These are phyloP conservation scores for Myathropa florea DNA, from an alignment of 2,888 invertebrate genomes.

Conservation along the genomic window DNA sequence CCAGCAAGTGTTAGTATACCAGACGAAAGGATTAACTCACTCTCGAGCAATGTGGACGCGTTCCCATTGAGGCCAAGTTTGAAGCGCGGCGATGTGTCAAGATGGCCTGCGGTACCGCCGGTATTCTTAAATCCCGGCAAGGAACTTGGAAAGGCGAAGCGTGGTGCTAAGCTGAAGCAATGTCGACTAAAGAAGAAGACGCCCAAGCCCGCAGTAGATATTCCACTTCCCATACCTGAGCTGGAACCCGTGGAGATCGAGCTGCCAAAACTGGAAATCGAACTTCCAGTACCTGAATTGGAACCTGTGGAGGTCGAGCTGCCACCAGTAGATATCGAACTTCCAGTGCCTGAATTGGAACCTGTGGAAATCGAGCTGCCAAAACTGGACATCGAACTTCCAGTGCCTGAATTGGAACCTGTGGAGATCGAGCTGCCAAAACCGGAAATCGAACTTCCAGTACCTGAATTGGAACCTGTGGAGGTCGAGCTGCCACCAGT, in stretches of 20 bases:
- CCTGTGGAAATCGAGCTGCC: neutral
- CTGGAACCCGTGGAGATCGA: neutral
- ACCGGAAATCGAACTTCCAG: neutral
- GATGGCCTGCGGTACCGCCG: neutral
- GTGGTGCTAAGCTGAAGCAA: neutral
- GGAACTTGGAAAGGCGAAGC: neutral
- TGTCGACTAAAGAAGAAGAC: constrained; percentile 21
- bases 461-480: neutral
- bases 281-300: neutral
- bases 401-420: neutral
- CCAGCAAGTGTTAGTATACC: constrained; percentile 39
- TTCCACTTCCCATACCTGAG: neutral
- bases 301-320: neutral
- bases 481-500: neutral
- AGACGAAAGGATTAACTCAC: neutral
- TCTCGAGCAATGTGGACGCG: neutral
- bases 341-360: neutral
- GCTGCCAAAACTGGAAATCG: neutral
- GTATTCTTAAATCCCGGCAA: neutral
- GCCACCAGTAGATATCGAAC: neutral
- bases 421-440: neutral
- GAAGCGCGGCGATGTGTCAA: neutral
- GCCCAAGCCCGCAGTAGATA: neutral
- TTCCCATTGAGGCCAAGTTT: neutral
- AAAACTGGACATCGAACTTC: neutral